These are phyloP conservation scores for Meleagris gallopavo DNA, from an alignment of 2,113 vertebrate genomes.

Conservation along the genomic window DNA sequence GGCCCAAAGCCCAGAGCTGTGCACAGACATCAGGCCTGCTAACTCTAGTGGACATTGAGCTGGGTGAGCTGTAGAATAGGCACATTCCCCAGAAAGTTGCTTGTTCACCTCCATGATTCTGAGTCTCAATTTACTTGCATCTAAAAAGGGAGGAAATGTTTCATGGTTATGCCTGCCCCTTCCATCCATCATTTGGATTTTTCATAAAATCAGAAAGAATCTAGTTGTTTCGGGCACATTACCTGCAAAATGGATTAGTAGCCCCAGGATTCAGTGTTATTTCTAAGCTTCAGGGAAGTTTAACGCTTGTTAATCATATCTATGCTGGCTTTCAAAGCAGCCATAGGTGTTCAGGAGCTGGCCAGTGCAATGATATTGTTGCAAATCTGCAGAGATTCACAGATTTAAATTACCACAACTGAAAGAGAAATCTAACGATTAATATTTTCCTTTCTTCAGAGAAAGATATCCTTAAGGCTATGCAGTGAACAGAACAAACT, in stretches of 20 bases:
- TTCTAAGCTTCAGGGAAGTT: background rate
- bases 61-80: background rate
- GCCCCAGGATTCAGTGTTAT: background rate
- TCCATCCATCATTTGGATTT: rapidly evolving
- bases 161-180: rapidly evolving
- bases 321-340: background rate
- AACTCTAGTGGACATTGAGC: background rate
- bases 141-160: background rate
- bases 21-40: background rate
- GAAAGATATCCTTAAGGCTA: conserved; percentile 21
- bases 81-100: background rate
- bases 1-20: background rate
- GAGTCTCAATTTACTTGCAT: background rate
- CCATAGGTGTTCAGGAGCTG: background rate
- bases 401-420: background rate
- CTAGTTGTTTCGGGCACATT: background rate
- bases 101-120: background rate
- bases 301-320: background rate
- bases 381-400: background rate
- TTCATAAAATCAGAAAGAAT: background rate
- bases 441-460: conserved; percentile 41
- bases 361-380: background rate
- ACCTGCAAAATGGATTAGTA: background rate
- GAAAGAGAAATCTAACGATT: conserved; percentile 11
- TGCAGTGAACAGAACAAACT: conserved; percentile 39